Base-by-base conservation (phyloP, 2,113 vertebrate species). In the Lepus timidus region DNA sequence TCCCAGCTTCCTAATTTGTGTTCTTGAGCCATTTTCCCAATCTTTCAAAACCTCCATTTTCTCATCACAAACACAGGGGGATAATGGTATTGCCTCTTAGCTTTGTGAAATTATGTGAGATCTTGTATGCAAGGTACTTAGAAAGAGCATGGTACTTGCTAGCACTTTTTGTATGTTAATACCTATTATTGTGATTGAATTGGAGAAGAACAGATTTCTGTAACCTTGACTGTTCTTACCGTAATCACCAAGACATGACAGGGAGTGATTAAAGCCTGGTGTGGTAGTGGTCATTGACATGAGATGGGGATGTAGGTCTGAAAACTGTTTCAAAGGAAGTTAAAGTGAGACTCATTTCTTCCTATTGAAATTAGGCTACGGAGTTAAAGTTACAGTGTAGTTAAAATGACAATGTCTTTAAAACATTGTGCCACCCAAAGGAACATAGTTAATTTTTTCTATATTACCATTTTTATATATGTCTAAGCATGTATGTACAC, bases 1-100 rank as follows among this genome's bases (percentile, higher is more conserved):
- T 81, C 67, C 20, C 52, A 90, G 33, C 33, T 85, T 78, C 79
- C 68, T 51, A 82, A 20, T 68, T 75, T 44, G 58, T 94, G 61
- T 92, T 29, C 67, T 55, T 76, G 17, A 87, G 31, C 64, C 87
- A 85, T 71, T 94, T 87, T 33, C 29, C 79, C 88, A 88, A 84
- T 16, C 3, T 64, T 91, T 93, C 55, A 64, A 58, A 93, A 16
- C 1, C 52, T 73, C 79, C 36, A 2, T 62, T 55, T 23, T 94
- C 36, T 89, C 23, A 31, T 55, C 19, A 55, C n/a, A 55, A 81
- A 95, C 70, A 61, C 62, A 80, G 92, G 33, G 33, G 88, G 73
- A 49, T 76, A 64, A 58, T 73, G 36, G 49, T 68, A 61, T 22
- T 86, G 27, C 68, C 29, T 85, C 68, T 86, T 27, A 62, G n/a